A percentile compares a stretch with the other conserved stretches of the same genome.
phyloP scores from a whole-genome alignment of 2,888 invertebrate species.

The Eilema caniola region DNA sequence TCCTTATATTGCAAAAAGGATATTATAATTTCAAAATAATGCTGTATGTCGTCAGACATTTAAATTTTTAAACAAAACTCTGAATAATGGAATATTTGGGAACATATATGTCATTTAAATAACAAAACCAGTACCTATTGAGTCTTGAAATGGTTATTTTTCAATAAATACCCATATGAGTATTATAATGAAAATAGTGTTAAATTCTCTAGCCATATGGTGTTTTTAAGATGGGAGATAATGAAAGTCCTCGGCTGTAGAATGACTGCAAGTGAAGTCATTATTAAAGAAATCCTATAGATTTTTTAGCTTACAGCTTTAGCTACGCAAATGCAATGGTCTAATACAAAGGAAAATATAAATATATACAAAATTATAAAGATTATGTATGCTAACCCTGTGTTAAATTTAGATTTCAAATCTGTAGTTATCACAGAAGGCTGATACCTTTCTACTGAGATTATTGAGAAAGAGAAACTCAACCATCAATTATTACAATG shows the following conservation, averaged over 20 bases:
- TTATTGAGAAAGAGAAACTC: not conserved
- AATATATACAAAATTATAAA: not conserved
- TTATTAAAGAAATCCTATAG: not conserved
- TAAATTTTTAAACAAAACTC: not conserved
- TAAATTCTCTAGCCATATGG: not conserved
- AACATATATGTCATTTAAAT: not conserved
- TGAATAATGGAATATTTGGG: not conserved
- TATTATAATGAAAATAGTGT: not conserved
- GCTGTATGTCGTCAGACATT: not conserved
- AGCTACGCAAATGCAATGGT: not conserved
- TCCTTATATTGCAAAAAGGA: slow-evolving; percentile 2
- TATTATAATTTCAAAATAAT: not conserved
- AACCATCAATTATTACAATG: not conserved
- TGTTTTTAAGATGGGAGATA: not conserved
- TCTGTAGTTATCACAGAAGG: not conserved
- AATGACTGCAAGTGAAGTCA: not conserved
- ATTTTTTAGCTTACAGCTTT: not conserved
- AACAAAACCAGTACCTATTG: not conserved
- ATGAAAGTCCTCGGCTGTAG: not conserved
- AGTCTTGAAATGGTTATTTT: not conserved
- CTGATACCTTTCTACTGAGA: not conserved
- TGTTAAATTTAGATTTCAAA: not conserved
- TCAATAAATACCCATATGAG: not conserved
- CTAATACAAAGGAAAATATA: not conserved
- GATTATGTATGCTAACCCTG: not conserved